A percentile compares a stretch with the other conserved stretches of the same genome.
Conservation (phyloP, 2,113 vertebrate species). For the Ranitomeya variabilis region DNA sequence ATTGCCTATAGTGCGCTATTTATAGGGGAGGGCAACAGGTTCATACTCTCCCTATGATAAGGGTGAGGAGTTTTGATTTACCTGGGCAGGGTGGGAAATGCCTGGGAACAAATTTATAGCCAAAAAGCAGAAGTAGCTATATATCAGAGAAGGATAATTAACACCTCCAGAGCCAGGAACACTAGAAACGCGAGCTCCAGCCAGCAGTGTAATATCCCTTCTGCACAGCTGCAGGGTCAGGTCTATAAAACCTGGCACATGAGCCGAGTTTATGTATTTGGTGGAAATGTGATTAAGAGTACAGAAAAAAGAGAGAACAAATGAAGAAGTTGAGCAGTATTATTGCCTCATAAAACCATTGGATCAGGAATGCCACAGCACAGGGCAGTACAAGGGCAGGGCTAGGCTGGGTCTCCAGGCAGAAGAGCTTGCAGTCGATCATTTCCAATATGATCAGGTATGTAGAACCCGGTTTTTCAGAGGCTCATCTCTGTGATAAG, state of each 20-base stretch:
- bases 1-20: neutral
- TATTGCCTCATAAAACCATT: constrained; percentile 20
- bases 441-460: neutral
- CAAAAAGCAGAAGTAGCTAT: constrained; percentile 55
- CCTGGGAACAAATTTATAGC: constrained; percentile 12
- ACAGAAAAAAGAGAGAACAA: neutral
- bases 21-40: constrained; percentile 3
- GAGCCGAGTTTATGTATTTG: neutral
- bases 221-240: constrained; percentile 12
- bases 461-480: neutral
- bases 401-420: neutral
- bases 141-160: constrained; percentile 15
- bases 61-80: constrained; percentile 24
- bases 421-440: constrained; percentile 14
- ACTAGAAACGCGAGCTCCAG: neutral
- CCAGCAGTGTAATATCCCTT: neutral
- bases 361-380: neutral
- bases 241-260: neutral
- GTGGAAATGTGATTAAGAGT: neutral
- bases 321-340: constrained; percentile 7
- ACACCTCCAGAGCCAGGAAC: neutral
- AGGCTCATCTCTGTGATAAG: constrained; percentile 7
- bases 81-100: neutral
- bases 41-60: neutral
- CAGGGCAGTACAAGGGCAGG: neutral